phyloP scores from a whole-genome alignment of 2,797 vertebrate genomes.

The Botia almorhae region DNA sequence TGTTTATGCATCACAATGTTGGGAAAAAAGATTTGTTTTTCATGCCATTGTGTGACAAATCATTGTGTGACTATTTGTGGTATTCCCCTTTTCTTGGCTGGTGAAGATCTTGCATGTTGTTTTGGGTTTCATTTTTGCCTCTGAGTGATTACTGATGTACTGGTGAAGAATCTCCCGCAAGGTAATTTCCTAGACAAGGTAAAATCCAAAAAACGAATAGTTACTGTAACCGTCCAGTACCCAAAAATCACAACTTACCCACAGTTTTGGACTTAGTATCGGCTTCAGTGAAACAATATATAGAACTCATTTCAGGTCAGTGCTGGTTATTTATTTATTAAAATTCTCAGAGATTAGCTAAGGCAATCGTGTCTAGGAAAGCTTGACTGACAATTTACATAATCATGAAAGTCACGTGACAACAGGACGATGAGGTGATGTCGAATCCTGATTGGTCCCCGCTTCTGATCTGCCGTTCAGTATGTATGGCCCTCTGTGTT shows the following conservation, averaged over 20 bases:
- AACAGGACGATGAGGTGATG: slow-evolving; percentile 39
- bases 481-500: slow-evolving; percentile 58
- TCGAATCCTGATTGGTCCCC: slow-evolving; percentile 31
- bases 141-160: neutral
- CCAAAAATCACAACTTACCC: too few relatives aligned
- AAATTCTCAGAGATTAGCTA: neutral
- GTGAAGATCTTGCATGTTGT: neutral
- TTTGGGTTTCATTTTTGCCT: neutral
- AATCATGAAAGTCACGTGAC: slow-evolving; percentile 62
- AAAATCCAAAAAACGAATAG: neutral
- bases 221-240: too few relatives aligned
- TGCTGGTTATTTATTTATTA: neutral
- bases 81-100: neutral
- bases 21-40: neutral
- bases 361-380: neutral
- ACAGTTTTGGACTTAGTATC: too few relatives aligned
- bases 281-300: neutral
- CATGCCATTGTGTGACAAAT: neutral
- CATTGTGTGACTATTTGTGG: slow-evolving; percentile 2
- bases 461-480: slow-evolving; percentile 63
- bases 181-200: neutral
- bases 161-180: neutral
- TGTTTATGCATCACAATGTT: neutral
- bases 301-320: neutral
- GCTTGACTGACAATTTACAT: slow-evolving; percentile 61